Base-by-base conservation (phyloP, 2,888 invertebrate species). In the Cerceris ruficornis region DNA sequence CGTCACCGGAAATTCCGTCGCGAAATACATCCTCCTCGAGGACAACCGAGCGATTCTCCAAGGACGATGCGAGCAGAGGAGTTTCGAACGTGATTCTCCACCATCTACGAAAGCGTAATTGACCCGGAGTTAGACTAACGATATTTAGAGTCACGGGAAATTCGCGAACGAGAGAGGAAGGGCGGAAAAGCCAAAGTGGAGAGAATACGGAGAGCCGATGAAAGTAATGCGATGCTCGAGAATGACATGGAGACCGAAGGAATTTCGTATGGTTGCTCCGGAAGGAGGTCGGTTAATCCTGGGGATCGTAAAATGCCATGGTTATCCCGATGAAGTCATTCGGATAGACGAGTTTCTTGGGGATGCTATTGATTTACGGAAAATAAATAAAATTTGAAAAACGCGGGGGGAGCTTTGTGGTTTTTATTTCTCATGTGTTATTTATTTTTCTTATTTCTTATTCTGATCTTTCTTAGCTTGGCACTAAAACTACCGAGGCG, bases 111-210 rank as follows among this genome's bases (percentile, higher is more conserved):
- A 60, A 54, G 57, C 75, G 68, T 79, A 75, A 79, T 80, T 71
- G 68, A 71, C 67, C 79, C 42, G 61, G 75, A 79, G 73, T 70
- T 80, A 71, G 65, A 41, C 68, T 76, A 77, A 75, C 65, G 76
- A 69, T 61, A 69, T 81, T 70, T 80, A 54, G 68, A 70, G 49
- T 68, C 64, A 15, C 72, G 42, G n/a, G 46, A 11, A 60, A 49
- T 58, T 17, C 4, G 17, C 50, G 13, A 42, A 42, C 50, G 2
- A 28, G 28, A 28, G 28, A 28, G 28, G 28, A 28, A 28, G 28
- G 28, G 28, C 4, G 28, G 28, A 28, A 28, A 28, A 2, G 28
- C 28, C 28, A 28, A 28, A 28, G 28, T 28, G 28, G 28, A 28
- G 28, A 28, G 28, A 28, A 28, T 28, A 28, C 28, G 28, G 28